phyloP scores from a whole-genome alignment of 2,113 vertebrate species.

The Siphamia tubifer region DNA sequence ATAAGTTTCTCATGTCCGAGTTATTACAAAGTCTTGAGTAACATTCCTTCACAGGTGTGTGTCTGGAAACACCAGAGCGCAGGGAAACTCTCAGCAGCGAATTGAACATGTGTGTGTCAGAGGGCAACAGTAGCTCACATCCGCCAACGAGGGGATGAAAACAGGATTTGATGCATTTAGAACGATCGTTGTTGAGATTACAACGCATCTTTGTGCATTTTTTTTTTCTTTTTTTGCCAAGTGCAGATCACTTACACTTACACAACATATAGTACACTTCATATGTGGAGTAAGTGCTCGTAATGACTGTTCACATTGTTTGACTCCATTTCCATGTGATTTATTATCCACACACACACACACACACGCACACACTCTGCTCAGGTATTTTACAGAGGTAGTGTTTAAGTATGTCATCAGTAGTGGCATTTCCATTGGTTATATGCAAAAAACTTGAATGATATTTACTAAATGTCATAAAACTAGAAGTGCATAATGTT shows the following conservation, averaged over 20 bases:
- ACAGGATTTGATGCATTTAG: constrained; percentile 26
- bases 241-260: constrained; percentile 22
- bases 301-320: constrained; percentile 32
- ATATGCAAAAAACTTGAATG: too few relatives aligned
- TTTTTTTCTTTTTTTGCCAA: constrained; percentile 31
- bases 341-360: background rate
- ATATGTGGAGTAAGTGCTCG: constrained; percentile 31
- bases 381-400: constrained; percentile 1
- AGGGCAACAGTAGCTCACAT: constrained; percentile 18
- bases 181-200: constrained; percentile 7
- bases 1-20: constrained; percentile 57
- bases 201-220: constrained; percentile 5
- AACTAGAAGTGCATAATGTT: too few relatives aligned
- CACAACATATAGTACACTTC: constrained; percentile 36
- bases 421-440: too few relatives aligned
- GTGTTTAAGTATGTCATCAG: too few relatives aligned
- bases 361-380: background rate
- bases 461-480: too few relatives aligned
- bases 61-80: background rate
- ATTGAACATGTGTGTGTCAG: constrained; percentile 27
- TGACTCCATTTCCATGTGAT: constrained; percentile 26
- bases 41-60: constrained; percentile 20
- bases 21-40: constrained; percentile 36
- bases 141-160: constrained; percentile 2
- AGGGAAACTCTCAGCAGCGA: constrained; percentile 10